Base-by-base conservation (phyloP, 2,113 vertebrate genomes). In the mouse (Mus musculus) region DNA sequence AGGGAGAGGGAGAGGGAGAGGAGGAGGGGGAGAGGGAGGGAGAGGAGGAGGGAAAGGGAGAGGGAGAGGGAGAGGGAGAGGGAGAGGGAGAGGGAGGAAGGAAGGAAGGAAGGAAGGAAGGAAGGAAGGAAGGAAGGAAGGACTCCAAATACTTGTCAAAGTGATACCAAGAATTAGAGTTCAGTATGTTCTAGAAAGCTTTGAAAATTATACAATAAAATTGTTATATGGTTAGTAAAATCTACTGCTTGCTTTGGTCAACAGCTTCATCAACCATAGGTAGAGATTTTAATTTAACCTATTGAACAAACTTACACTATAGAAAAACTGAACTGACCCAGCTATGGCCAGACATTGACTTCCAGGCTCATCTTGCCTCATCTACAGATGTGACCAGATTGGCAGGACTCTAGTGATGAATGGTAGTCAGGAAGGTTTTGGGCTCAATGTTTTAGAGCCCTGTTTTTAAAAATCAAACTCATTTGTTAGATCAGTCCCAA, bases 21-120 rank as follows among this genome's bases (percentile, higher is more conserved):
- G n/a, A n/a, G n/a, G n/a, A n/a, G n/a, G n/a, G n/a, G n/a, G n/a
- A n/a, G n/a, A n/a, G n/a, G n/a, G n/a, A n/a, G n/a, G n/a, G n/a
- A n/a, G n/a, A n/a, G n/a, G n/a, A n/a, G n/a, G n/a, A n/a, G n/a
- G n/a, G n/a, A n/a, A n/a, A 28, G 3, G 9, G 28, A 30, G 3
- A 10, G 10, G 30, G 10, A 4, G 1, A 17, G 13, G 3, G 1
- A 17, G 0, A 1, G 5, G 17, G 1, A 14, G 5, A 71, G 5
- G 67, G 63, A 17, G 39, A 24, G 33, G 33, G 65, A 28, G 33
- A 67, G 65, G 28, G 33, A 12, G 28, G 63, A 33, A 12, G 65
- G 28, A 13, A 12, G 28, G 67, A 33, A 14, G 12, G 13, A 7
- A 19, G 5, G 7, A 4, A 19, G 0, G 6, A 11, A n/a, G 11